Base-by-base conservation (phyloP, 2,797 vertebrate species). In the Xenopus petersii region DNA sequence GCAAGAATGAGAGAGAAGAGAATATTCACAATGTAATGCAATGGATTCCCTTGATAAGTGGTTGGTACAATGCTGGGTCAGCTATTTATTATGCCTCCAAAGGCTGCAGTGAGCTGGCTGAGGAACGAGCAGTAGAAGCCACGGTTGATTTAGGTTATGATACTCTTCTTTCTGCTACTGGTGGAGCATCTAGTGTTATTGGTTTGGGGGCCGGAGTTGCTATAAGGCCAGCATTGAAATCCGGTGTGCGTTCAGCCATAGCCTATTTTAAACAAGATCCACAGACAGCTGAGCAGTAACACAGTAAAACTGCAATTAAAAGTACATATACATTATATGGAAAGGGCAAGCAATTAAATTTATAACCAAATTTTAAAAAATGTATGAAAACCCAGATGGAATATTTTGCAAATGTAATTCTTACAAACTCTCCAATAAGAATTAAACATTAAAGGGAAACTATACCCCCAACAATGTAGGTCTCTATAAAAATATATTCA, bases 51-150 rank as follows among this genome's bases (percentile, higher is more conserved):
- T 87, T 42, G 0, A 89, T 95, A 74, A 93, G 91, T 84, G 88
- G 90, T 1, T 91, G 91, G 79, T 98, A 98, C 83, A 96, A 90
- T 83, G 81, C 96, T 0, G 96, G 93, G 70, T 94, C 94, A 5
- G 94, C 95, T 9, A 70, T 98, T 60, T 98, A 96, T 78, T 98
- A 94, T 0, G 93, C 93, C 56, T 86, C 91, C 1, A 84, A 92
- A 75, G 92, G 93, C 81, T 98, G 96, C 83, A 77, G 83, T 0
- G 87, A 86, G 3, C 79, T 81, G 4, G 96, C 96, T 26, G 93
- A 92, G 75, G 83, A 89, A 61, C 89, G 95, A 64, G 95, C 93
- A 11, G 82, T 93, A 80, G 88, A 95, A 16, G 92, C 87, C 0
- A 90, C 91, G 0, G 86, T 95, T 10, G 94, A 95, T 81, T 77